phyloP scores from a whole-genome alignment of 2,797 vertebrate species.

The Anguilla anguilla region DNA sequence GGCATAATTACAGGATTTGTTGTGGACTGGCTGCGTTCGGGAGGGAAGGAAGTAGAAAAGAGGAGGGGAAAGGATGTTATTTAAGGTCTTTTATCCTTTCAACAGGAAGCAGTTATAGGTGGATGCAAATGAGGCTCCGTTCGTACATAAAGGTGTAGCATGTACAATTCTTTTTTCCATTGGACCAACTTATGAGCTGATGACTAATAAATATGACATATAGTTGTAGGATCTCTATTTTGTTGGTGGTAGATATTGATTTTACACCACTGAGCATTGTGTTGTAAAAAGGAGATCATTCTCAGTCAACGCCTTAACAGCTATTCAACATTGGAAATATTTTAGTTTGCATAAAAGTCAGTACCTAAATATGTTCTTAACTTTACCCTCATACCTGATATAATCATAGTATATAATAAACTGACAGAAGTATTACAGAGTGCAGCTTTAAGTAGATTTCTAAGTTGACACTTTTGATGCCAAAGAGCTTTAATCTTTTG shows the following conservation, averaged over 20 bases:
- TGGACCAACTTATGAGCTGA: background rate
- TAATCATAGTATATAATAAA: background rate
- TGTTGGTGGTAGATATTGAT: background rate
- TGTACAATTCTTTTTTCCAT: background rate
- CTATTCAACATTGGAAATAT: background rate
- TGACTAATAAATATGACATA: background rate
- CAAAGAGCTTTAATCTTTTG: background rate
- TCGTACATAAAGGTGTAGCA: background rate
- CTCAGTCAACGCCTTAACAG: background rate
- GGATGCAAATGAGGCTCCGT: background rate
- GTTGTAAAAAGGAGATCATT: background rate
- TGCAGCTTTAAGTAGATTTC: background rate
- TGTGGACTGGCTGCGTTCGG: slow-evolving; percentile 1
- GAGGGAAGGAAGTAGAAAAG: background rate
- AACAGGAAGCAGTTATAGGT: slow-evolving; percentile 4
- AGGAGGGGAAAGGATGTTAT: background rate
- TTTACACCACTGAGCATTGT: background rate
- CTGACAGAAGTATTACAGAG: background rate
- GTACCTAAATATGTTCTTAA: background rate
- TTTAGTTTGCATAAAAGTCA: background rate
- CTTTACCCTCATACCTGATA: background rate
- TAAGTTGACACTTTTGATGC: background rate
- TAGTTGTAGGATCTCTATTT: background rate
- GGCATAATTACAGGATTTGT: slow-evolving; percentile 32
- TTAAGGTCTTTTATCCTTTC: slow-evolving; percentile 23